These are phyloP conservation scores for Egretta garzetta DNA, from an alignment of 2,113 vertebrate species.

Conservation along the genomic window DNA sequence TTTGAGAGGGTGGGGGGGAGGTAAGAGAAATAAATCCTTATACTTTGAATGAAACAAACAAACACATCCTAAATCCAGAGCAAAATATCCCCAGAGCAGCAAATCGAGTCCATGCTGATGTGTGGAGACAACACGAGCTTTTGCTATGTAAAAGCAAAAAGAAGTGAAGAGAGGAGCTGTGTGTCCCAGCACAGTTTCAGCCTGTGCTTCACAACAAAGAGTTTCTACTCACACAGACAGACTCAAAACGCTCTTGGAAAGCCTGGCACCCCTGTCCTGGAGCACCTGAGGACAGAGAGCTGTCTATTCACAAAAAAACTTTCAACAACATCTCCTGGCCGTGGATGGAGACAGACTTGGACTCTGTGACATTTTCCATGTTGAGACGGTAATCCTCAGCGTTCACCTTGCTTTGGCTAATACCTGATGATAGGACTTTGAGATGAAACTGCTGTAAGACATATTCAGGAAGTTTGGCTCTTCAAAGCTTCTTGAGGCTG, in stretches of 20 bases:
- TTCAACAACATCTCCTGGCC: background rate
- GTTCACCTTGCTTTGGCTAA: background rate
- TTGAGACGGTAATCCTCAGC: background rate
- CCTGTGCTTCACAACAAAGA: background rate
- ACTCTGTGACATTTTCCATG: background rate
- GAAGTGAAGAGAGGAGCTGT: background rate
- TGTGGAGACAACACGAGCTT: background rate
- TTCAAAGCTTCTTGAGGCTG: background rate
- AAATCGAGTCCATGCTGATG: background rate
- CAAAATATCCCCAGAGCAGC: constrained; percentile 41
- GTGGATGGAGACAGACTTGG: background rate
- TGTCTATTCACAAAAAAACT: background rate
- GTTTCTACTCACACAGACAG: background rate
- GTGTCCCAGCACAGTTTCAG: background rate
- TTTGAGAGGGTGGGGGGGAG: background rate
- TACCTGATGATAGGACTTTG: background rate
- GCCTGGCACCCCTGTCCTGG: background rate
- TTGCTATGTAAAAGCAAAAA: constrained; percentile 8
- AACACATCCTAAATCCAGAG: constrained; percentile 54
- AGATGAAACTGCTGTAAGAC: background rate
- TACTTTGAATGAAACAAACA: background rate
- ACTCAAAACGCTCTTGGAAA: background rate
- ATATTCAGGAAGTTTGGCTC: background rate
- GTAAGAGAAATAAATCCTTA: background rate
- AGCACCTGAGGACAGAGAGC: background rate